Base-by-base conservation (phyloP, 92 coral and sea anemone species). In the Pocillopora grandis region DNA sequence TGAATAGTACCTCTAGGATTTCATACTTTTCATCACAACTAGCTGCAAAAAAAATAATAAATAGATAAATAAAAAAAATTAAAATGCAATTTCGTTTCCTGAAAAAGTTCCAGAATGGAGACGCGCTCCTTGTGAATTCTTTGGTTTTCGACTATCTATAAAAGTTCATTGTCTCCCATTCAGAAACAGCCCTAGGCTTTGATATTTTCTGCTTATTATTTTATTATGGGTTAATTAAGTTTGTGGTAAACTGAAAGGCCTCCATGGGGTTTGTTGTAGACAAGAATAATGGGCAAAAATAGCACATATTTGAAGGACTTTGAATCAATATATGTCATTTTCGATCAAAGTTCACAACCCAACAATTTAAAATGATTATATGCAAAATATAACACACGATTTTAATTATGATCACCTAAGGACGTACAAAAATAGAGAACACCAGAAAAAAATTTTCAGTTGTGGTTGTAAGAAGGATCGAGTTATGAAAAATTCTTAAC, bases 111-210 rank as follows among this genome's bases (percentile, higher is more conserved):
- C 33, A 35, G 20, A 11, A 70, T 37, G 33, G 57, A 1, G 75
- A 36, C 55, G 21, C 21, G 36, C 10, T 70, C 0, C 33, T 70
- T 70, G 4, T 15, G 0, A 15, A 11, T 31, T 12, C 35, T 58
- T 60, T 2, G 36, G 56, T 33, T 61, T 33, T 61, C 33, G 12
- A 59, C 1, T 12, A 33, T 16, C 37, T 76, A 10, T 2, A 35
- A 76, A 58, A 76, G 48, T 12, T 21, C 78, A 57, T 61, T 76
- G 68, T 61, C 7, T 16, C 18, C 52, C 66, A 58, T 59, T 58
- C 55, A 70, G 42, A 69, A 70, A 36, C 75, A 61, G 33, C 69
- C 68, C 17, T 16, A 76, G 80, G 80, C 80, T 61, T 61, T 35
- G 10, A 17, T 42, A 61, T 76, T 76, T 66, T 48, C 36, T 59